These are phyloP conservation scores for Gnathonemus echidnorhynchus DNA, from an alignment of 2,113 vertebrate genomes.

Conservation along the genomic window DNA sequence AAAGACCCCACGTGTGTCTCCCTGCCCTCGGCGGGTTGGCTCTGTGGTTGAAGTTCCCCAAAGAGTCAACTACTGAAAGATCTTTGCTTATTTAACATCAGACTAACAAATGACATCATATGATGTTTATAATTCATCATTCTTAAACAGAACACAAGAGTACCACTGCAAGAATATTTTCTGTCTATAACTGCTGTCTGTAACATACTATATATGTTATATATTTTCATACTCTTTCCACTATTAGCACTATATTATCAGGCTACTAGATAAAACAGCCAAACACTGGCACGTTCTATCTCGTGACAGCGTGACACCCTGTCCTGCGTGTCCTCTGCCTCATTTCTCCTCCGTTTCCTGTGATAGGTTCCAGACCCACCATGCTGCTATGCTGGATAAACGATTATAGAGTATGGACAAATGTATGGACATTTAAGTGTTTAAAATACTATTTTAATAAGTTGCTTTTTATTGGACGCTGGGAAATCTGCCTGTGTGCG, in stretches of 20 bases:
- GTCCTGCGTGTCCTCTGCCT: not conserved
- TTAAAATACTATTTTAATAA: not conserved
- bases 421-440: slow-evolving; percentile 27
- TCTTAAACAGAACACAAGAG: not conserved
- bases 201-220: not conserved
- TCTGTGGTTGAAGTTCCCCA: not conserved
- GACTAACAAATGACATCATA: not conserved
- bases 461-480: not conserved
- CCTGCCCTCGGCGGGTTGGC: slow-evolving; percentile 35
- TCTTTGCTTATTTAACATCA: not conserved
- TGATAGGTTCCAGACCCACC: not conserved
- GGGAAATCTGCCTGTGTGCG: not conserved
- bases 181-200: not conserved
- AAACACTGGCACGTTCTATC: not conserved
- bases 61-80: not conserved
- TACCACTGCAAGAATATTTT: not conserved
- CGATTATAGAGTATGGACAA: not conserved
- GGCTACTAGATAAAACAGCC: not conserved
- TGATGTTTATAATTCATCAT: not conserved
- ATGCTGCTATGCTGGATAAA: not conserved
- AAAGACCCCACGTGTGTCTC: not conserved
- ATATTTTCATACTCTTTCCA: not conserved
- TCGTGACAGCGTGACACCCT: not conserved
- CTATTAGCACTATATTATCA: not conserved
- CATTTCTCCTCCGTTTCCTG: not conserved